Conservation (phyloP, 2,797 vertebrate genomes). For the Heterohyrax brucei region DNA sequence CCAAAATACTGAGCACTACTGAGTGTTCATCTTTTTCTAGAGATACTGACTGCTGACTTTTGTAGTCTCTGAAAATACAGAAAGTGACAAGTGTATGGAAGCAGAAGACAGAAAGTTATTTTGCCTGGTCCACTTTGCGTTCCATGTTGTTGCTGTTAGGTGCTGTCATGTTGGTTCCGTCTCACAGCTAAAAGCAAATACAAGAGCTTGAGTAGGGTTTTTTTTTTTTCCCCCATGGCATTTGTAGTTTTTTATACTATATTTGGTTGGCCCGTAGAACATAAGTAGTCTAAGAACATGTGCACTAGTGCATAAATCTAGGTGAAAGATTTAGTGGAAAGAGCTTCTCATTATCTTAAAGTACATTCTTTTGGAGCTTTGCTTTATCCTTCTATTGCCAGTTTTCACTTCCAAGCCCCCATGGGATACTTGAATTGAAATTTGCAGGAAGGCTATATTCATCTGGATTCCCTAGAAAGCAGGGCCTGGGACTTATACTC, state of each 20-base stretch:
- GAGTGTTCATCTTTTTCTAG: not conserved
- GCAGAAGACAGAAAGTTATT: not conserved
- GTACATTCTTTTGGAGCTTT: constrained; percentile 16
- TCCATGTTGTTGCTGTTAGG: no score
- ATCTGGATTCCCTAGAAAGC: not conserved
- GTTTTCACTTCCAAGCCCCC: not conserved
- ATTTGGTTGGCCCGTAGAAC: not conserved
- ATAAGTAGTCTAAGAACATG: not conserved
- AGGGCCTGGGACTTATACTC: not conserved
- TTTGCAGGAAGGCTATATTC: not conserved
- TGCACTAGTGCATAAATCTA: not conserved
- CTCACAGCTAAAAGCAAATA: not conserved
- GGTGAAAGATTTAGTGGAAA: not conserved
- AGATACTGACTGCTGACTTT: not conserved
- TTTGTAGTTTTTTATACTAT: not conserved
- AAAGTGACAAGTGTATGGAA: not conserved
- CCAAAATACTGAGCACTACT: not conserved
- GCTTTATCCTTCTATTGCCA: not conserved
- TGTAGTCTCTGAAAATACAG: not conserved
- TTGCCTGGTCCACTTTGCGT: not conserved
- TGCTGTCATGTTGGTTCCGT: no score
- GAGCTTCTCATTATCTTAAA: not conserved
- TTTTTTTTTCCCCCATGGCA: not conserved
- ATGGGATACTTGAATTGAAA: not conserved
- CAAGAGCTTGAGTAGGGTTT: not conserved